Evolutionary conservation across 2,888 invertebrate genomes (phyloP).

Genomic region (Papilio demoleus): DNA sequence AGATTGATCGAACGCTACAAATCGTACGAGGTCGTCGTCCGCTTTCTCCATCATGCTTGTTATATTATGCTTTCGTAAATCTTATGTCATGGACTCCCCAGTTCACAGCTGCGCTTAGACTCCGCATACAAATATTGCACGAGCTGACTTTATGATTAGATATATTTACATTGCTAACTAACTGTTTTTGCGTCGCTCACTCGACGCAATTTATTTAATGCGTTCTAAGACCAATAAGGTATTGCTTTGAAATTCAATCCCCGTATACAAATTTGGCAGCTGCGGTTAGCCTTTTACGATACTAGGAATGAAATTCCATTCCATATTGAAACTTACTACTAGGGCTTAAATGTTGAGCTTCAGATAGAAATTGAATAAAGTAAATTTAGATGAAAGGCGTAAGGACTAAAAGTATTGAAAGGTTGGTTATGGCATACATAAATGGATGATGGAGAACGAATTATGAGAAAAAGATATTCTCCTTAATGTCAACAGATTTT

Average conservation of each 20-base stretch:
- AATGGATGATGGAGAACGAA: neutral
- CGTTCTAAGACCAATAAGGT: slow-evolving; percentile 59
- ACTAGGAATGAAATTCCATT: slow-evolving; percentile 40
- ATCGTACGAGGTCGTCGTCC: slow-evolving; percentile 62
- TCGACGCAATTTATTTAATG: slow-evolving; percentile 53
- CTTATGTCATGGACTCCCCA: slow-evolving; percentile 64
- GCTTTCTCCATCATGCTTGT: slow-evolving; percentile 62
- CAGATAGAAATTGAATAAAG: neutral
- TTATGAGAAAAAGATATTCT: too few relatives aligned
- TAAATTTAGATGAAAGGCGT: neutral
- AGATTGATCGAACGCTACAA: slow-evolving; percentile 47
- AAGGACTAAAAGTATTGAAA: neutral
- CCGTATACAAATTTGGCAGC: slow-evolving; percentile 57
- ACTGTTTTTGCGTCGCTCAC: slow-evolving; percentile 61
- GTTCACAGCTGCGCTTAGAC: slow-evolving; percentile 44
- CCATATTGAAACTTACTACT: slow-evolving; percentile 32
- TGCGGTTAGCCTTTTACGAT: slow-evolving; percentile 49
- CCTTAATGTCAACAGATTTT: too few relatives aligned
- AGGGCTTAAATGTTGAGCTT: neutral
- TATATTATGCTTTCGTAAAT: slow-evolving; percentile 61
- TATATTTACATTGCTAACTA: slow-evolving; percentile 50
- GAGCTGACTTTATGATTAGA: slow-evolving; percentile 42
- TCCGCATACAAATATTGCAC: slow-evolving; percentile 34
- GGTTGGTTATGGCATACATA: neutral
- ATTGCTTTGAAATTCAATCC: slow-evolving; percentile 55